Percentiles rank a stretch among this genome's conserved stretches.
These are phyloP conservation scores for Gortyna flavago DNA, from an alignment of 2,888 invertebrate genomes.

Conservation along the genomic window DNA sequence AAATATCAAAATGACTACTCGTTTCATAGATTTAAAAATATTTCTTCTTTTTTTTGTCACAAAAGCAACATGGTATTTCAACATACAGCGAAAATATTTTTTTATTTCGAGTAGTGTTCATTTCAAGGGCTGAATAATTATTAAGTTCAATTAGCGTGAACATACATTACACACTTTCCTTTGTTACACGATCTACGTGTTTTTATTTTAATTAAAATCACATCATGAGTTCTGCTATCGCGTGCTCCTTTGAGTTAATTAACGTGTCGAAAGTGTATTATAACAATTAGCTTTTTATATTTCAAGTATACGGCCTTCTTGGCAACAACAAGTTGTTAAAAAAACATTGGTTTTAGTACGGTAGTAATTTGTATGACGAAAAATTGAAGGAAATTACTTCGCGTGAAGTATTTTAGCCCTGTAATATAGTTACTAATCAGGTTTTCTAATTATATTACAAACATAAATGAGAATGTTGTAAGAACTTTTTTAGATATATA, in stretches of 20 bases:
- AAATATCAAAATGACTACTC: conserved; percentile 9
- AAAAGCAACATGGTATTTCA: conserved; percentile 19
- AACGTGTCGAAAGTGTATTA: conserved; percentile 39
- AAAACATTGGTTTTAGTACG: conserved; percentile 24
- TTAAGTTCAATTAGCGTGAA: conserved; percentile 43
- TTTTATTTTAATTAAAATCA: conserved; percentile 55
- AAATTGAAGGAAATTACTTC: conserved; percentile 14
- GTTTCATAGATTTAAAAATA: not conserved
- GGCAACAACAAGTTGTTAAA: conserved; percentile 17
- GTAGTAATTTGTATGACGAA: conserved; percentile 18
- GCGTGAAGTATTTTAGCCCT: not conserved
- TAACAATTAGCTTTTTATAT: conserved; percentile 39
- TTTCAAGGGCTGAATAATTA: conserved; percentile 43
- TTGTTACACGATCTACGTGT: conserved; percentile 50
- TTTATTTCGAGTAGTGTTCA: conserved; percentile 18
- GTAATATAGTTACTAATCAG: conserved; percentile 3
- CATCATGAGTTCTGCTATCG: conserved; percentile 50
- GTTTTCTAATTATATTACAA: not conserved
- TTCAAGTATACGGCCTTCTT: conserved; percentile 28
- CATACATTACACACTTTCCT: conserved; percentile 47
- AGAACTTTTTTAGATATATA: not conserved
- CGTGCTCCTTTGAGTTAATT: conserved; percentile 56
- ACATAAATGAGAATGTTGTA: not conserved
- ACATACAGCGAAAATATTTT: conserved; percentile 8
- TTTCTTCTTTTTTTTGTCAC: not conserved